Evolutionary conservation across 1,140 invertebrate species (phyloP).

Genomic region (Drosophila bocqueti): DNA sequence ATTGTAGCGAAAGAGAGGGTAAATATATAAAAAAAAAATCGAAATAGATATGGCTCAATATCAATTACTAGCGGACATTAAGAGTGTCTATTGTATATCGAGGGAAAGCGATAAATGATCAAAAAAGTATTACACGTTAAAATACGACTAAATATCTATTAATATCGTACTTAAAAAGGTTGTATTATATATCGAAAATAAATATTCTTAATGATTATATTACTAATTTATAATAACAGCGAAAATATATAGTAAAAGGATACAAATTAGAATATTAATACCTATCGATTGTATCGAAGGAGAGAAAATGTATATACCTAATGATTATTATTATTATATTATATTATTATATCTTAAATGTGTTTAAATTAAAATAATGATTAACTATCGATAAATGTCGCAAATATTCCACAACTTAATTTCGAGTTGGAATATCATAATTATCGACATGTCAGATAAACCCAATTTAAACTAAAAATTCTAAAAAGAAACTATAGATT

Average conservation of each 20-base stretch:
- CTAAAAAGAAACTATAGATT: neutral
- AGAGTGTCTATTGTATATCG: too few relatives aligned
- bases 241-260: too few relatives aligned
- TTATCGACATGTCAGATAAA: neutral
- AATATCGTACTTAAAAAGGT: neutral
- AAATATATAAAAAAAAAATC: neutral
- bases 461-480: neutral
- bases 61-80: neutral
- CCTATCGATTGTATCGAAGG: too few relatives aligned
- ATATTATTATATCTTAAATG: too few relatives aligned
- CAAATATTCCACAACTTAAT: neutral
- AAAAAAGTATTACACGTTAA: neutral
- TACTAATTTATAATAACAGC: too few relatives aligned
- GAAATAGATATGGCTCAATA: neutral
- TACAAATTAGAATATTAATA: too few relatives aligned
- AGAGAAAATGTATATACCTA: too few relatives aligned
- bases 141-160: neutral
- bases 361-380: too few relatives aligned
- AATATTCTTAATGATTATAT: neutral
- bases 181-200: neutral
- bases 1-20: neutral
- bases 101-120: neutral
- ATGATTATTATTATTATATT: too few relatives aligned
- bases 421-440: neutral
- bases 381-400: too few relatives aligned